These are phyloP conservation scores for Malurus leucopterus DNA, from an alignment of 2,797 vertebrate species.

Conservation along the genomic window DNA sequence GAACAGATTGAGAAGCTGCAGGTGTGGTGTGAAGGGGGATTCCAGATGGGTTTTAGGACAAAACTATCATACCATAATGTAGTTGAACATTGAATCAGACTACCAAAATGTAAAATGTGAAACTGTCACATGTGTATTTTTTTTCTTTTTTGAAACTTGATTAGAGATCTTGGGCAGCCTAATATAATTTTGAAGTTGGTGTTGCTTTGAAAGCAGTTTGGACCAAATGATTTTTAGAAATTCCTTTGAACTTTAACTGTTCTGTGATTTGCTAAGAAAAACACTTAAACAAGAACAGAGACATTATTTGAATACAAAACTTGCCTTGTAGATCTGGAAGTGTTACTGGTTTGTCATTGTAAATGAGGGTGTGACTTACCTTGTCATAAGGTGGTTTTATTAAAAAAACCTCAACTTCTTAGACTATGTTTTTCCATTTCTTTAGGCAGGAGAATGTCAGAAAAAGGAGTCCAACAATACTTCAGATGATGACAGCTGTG, in stretches of 20 bases:
- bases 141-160: neutral
- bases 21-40: neutral
- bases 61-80: neutral
- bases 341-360: neutral
- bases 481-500: slow-evolving; percentile 61
- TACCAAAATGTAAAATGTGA: neutral
- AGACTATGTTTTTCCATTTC: neutral
- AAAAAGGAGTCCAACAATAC: slow-evolving; percentile 62
- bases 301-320: neutral
- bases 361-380: neutral
- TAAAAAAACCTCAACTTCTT: neutral
- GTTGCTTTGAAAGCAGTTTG: neutral
- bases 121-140: neutral
- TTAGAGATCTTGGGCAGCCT: neutral
- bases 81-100: neutral
- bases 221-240: neutral
- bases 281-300: neutral
- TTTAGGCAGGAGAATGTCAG: slow-evolving; percentile 73
- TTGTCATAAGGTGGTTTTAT: neutral
- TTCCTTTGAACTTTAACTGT: neutral
- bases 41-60: neutral
- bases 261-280: neutral
- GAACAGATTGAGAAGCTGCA: neutral
- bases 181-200: neutral
- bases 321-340: neutral